Base-by-base conservation (phyloP, 1,140 invertebrate species). In the Spodoptera litura region DNA sequence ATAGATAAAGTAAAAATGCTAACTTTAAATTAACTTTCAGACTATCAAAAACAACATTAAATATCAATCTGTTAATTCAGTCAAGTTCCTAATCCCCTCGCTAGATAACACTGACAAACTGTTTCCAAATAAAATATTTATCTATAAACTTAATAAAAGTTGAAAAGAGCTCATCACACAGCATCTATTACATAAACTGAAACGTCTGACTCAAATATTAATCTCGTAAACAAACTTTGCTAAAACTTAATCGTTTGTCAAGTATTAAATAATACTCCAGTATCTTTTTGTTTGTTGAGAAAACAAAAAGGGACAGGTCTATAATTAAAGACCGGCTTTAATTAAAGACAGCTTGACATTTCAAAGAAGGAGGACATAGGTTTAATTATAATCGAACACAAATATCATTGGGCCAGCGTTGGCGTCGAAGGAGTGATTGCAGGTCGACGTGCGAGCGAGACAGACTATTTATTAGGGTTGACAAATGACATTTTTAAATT, bases 311-410 rank as follows among this genome's bases (percentile, higher is more conserved):
- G 81, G 85, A 83, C 84, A 74, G 80, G 89, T 91, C 89, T 94
- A 94, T 93, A 89, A 93, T 92, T 93, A 94, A 88, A 87, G 79
- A 81, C 81, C 82, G 75, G 86, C 83, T 90, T 89, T 93, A 93
- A 94, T 94, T 93, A 93, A 91, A 93, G 85, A 89, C 88, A 88
- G 90, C 85, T 90, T 93, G 93, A 93, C 93, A 94, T 94, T 94
- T 94, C 84, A 91, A 90, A 92, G 88, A 93, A 93, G 79, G 87
- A 91, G 93, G 92, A 89, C 93, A 90, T 90, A 84, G 79, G 89
- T 92, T 91, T 94, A 94, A 94, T 94, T 93, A 92, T 94, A 94
- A 89, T 92, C 91, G 91, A 92, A 92, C 90, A 90, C 89, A 93
- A 94, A 94, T 93, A 94, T 94, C 93, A 93, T 92, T 90, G 91